A percentile compares a stretch with the other conserved stretches of the same genome.
Evolutionary conservation across 1,140 invertebrate species (phyloP).

Genomic region (Ooceraea biroi): DNA sequence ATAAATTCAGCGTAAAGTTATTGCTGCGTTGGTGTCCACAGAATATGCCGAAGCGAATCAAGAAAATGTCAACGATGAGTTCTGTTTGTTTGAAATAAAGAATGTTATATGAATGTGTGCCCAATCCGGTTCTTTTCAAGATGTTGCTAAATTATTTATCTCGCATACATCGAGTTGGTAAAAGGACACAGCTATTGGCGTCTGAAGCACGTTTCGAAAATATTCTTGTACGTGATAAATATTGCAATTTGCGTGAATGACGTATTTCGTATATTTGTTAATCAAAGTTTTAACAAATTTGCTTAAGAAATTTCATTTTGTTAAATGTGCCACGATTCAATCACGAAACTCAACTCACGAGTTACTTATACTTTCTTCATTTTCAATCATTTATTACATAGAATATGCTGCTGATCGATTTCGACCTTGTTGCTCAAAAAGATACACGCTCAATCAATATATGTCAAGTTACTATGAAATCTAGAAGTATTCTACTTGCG

Average conservation of each 20-base stretch:
- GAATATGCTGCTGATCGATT: neutral
- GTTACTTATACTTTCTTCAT: neutral
- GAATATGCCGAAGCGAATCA: neutral
- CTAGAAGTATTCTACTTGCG: neutral
- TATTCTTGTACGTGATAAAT: slow-evolving; percentile 5
- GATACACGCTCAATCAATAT: neutral
- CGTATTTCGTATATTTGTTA: neutral
- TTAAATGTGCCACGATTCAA: no score
- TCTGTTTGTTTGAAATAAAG: neutral
- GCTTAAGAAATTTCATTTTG: no score
- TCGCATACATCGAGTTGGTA: neutral
- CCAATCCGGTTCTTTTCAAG: neutral
- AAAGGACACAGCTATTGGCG: neutral
- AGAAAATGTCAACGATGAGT: neutral
- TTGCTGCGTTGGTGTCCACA: neutral
- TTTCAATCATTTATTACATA: neutral
- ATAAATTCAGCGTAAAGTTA: neutral
- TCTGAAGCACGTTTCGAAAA: neutral
- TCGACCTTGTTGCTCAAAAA: neutral
- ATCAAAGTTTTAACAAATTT: no score
- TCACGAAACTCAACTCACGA: no score
- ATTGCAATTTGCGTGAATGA: neutral
- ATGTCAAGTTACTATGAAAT: neutral
- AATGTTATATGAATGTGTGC: neutral
- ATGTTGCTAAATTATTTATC: neutral